These are phyloP conservation scores for Protonibea diacanthus DNA, from an alignment of 2,797 vertebrate species.

Conservation along the genomic window DNA sequence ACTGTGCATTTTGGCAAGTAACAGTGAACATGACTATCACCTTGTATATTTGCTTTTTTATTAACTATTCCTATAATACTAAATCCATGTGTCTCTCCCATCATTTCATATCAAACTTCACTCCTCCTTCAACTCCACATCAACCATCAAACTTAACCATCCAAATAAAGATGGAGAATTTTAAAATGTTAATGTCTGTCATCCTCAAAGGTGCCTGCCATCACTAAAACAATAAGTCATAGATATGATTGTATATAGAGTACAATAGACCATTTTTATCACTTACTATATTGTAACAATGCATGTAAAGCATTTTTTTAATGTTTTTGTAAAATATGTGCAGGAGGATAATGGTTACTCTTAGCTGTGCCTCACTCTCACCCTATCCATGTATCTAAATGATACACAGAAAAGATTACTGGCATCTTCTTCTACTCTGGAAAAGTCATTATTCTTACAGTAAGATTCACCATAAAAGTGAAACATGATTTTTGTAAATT, in stretches of 20 bases:
- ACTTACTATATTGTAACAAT: not conserved
- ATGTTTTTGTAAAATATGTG: not conserved
- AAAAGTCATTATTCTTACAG: slow-evolving; percentile 7
- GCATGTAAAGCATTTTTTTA: no score
- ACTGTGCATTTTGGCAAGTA: no score
- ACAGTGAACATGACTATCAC: no score
- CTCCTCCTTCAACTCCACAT: no score
- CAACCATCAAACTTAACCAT: not conserved
- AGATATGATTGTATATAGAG: not conserved
- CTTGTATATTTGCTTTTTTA: no score
- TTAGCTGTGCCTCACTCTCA: not conserved
- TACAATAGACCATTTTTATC: slow-evolving; percentile 7
- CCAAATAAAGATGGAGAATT: not conserved
- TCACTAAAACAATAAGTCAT: not conserved
- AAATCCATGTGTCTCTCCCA: no score
- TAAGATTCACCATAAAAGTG: slow-evolving; percentile 9
- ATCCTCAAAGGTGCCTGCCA: no score
- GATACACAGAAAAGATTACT: not conserved
- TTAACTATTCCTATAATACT: no score
- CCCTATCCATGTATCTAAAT: not conserved
- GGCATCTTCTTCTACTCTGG: not conserved
- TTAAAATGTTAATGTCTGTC: no score
- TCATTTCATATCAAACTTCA: no score
- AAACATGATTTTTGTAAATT: not conserved
- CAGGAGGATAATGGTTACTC: not conserved